Evolutionary conservation across 1,140 invertebrate genomes (phyloP).

Genomic region (Pseudomyrmex flavicornis): DNA sequence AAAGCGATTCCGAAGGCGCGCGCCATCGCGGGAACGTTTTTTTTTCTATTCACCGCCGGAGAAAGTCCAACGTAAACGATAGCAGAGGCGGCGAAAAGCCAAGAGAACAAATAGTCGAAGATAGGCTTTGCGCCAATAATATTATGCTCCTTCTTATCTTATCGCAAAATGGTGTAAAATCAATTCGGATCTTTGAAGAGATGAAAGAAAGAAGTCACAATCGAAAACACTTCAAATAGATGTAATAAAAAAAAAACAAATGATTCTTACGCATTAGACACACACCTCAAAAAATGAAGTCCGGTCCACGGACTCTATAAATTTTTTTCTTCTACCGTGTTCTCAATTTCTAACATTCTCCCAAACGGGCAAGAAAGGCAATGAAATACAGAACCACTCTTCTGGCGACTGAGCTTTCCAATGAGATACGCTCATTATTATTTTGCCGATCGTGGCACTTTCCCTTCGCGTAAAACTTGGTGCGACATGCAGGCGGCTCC

Average conservation of each 20-base stretch:
- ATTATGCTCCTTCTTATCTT: neutral
- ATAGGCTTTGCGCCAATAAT: neutral
- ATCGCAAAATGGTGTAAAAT: neutral
- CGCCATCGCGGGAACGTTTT: neutral
- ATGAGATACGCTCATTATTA: slow-evolving; percentile 39
- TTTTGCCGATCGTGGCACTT: slow-evolving; percentile 52
- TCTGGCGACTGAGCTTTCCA: slow-evolving; percentile 62
- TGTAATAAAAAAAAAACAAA: neutral
- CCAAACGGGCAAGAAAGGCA: slow-evolving; percentile 50
- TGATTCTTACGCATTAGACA: neutral
- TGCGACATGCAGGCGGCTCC: slow-evolving; percentile 10
- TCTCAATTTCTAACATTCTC: slow-evolving; percentile 45
- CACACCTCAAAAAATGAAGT: neutral
- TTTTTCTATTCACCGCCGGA: slow-evolving; percentile 55
- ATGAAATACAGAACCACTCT: slow-evolving; percentile 7
- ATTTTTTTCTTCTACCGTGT: neutral
- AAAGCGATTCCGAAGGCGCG: slow-evolving; percentile 23
- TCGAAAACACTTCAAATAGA: neutral
- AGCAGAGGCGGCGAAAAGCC: neutral
- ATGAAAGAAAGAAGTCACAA: neutral
- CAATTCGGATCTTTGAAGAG: neutral
- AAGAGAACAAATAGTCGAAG: neutral
- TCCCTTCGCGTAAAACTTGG: slow-evolving; percentile 49
- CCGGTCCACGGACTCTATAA: neutral
- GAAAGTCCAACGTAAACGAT: slow-evolving; percentile 51